These are phyloP conservation scores for Heliocidaris tuberculata DNA, from an alignment of 35 echinoderm and acorn worm genomes.

Conservation along the genomic window DNA sequence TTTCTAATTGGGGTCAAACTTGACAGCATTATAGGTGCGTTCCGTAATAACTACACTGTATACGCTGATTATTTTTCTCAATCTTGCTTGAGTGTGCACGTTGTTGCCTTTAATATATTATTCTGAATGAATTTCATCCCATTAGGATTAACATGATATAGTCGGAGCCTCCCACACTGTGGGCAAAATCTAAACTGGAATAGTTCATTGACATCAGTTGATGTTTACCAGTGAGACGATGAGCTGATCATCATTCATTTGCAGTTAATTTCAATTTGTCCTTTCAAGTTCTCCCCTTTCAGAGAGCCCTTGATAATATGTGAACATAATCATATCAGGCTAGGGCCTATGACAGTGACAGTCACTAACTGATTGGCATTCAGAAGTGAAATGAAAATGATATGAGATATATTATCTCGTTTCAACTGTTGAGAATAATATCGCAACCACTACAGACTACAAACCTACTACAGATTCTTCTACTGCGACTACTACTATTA, in stretches of 20 bases:
- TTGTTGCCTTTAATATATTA: no score
- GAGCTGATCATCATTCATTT: neutral
- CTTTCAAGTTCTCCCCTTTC: neutral
- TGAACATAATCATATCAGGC: neutral
- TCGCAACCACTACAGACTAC: no score
- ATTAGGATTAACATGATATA: no score
- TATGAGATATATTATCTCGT: neutral
- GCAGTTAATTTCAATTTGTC: neutral
- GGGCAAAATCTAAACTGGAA: neutral
- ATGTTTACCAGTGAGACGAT: neutral
- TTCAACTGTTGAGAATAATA: neutral
- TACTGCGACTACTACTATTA: no score
- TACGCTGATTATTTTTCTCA: no score
- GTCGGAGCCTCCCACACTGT: no score
- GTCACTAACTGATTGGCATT: neutral
- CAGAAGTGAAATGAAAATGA: neutral
- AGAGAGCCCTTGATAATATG: neutral
- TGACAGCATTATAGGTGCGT: no score
- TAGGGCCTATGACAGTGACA: neutral
- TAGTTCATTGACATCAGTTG: neutral
- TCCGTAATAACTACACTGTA: no score
- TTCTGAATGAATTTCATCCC: no score
- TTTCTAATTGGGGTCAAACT: no score
- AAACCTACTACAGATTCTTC: no score
- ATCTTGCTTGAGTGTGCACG: no score